Conservation (phyloP, 2,888 invertebrate genomes). For the Campaea margaritaria region DNA sequence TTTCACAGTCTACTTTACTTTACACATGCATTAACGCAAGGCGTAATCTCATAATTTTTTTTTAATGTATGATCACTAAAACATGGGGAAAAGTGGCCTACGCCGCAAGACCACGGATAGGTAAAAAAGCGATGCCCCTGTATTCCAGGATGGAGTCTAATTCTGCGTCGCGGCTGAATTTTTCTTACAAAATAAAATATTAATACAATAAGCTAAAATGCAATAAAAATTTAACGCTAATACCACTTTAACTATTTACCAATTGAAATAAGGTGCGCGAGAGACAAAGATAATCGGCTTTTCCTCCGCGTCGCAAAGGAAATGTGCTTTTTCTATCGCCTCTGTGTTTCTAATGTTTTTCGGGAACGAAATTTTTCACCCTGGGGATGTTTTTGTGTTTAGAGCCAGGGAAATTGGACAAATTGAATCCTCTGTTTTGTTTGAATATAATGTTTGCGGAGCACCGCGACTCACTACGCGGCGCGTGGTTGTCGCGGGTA, state of each 20-base stretch:
- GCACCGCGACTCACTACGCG: conserved; percentile 31
- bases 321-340: conserved; percentile 55
- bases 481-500: conserved; percentile 36
- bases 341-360: conserved; percentile 60
- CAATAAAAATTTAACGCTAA: not conserved
- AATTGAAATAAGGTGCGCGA: conserved; percentile 41
- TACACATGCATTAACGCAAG: not conserved
- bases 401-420: conserved; percentile 58
- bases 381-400: conserved; percentile 60
- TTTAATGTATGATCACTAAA: no score
- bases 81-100: no score
- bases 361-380: conserved; percentile 53
- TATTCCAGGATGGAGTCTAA: no score
- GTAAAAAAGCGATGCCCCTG: no score
- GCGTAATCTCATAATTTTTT: not conserved
- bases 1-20: no score
- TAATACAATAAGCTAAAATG: not conserved
- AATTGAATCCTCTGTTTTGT: conserved; percentile 64
- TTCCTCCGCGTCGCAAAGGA: conserved; percentile 45
- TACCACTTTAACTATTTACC: conserved; percentile 24
- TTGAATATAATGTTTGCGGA: conserved; percentile 50
- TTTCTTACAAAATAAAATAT: no score
- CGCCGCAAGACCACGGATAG: no score
- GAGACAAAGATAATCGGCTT: conserved; percentile 61
- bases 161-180: no score